Base-by-base conservation (phyloP, 2,888 invertebrate genomes). In the Drosophila neoperkinsi region DNA sequence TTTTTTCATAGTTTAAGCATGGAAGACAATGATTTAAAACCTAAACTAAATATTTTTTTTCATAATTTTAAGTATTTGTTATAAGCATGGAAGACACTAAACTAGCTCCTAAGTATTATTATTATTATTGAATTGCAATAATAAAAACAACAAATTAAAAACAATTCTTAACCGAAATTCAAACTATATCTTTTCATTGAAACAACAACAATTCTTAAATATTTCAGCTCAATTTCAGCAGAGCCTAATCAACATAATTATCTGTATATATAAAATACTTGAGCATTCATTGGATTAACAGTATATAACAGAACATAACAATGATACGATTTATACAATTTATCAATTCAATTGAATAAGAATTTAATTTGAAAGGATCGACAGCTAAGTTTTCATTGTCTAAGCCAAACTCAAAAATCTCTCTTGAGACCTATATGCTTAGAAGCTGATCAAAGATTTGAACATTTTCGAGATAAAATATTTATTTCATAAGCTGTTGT, bases 1-100 rank as follows among this genome's bases (percentile, higher is more conserved):
- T 73, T 83, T 90, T 82, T 90, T 77, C 76, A 77, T 81, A 79
- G 67, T 50, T 62, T 84, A 81, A 84, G 71, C 63, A 86, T 86
- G 92, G 92, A 93, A 92, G 93, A 92, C 92, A 93, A 91, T 92
- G 92, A 93, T 92, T 78, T 92, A 91, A 92, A 91, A 90, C 81
- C 67, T 69, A 74, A 25, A 2, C 13, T 49, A 13, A 53, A 11
- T 65, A 53, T 71, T 75, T 81, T 84, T 82, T 88, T 88, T 83
- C 46, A 53, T 90, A 82, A 31, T 77, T 74, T 55, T 89, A 91
- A 78, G 72, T 58, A 77, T 72, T 79, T 90, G 81, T 82, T 85
- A 83, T 90, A 88, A 91, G 83, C 82, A 91, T 84, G 92, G 92
- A 92, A 90, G 93, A 93, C 92, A 92, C 90, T 91, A 93, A 92